Conservation (phyloP, 2,797 vertebrate species). For the Sus cebifrons region DNA sequence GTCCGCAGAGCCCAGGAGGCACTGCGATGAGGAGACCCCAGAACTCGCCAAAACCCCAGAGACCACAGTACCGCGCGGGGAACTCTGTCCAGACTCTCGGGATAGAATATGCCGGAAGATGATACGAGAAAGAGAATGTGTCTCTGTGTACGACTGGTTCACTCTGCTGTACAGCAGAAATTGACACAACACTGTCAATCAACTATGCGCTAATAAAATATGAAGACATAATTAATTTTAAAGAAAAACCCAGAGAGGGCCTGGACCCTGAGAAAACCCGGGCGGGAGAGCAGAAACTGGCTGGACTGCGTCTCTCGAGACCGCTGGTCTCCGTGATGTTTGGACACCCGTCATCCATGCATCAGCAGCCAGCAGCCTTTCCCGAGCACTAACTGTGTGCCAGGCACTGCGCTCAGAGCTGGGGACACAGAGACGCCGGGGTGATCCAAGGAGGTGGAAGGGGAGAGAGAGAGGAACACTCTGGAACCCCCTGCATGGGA, state of each 20-base stretch:
- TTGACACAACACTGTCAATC: too few relatives aligned
- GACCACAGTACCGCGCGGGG: too few relatives aligned
- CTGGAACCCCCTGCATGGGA: not conserved
- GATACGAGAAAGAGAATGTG: too few relatives aligned
- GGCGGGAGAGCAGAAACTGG: not conserved
- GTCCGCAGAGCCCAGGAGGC: not conserved
- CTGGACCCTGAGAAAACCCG: not conserved
- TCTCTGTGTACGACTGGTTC: too few relatives aligned
- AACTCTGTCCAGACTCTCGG: too few relatives aligned
- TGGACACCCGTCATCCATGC: not conserved
- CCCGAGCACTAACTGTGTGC: not conserved
- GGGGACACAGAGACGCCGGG: not conserved
- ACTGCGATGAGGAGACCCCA: accelerated
- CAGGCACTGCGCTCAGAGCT: not conserved
- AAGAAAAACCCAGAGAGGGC: too few relatives aligned
- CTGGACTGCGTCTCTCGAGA: not conserved
- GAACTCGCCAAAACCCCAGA: not conserved
- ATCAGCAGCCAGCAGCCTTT: not conserved
- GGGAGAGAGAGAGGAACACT: too few relatives aligned
- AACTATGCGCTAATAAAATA: too few relatives aligned
- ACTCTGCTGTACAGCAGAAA: too few relatives aligned
- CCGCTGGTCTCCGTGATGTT: not conserved
- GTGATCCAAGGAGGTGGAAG: not conserved
- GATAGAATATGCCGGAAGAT: too few relatives aligned
- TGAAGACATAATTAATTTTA: too few relatives aligned